Conservation (phyloP, 2,888 invertebrate genomes). For the Drosophila atripex region DNA sequence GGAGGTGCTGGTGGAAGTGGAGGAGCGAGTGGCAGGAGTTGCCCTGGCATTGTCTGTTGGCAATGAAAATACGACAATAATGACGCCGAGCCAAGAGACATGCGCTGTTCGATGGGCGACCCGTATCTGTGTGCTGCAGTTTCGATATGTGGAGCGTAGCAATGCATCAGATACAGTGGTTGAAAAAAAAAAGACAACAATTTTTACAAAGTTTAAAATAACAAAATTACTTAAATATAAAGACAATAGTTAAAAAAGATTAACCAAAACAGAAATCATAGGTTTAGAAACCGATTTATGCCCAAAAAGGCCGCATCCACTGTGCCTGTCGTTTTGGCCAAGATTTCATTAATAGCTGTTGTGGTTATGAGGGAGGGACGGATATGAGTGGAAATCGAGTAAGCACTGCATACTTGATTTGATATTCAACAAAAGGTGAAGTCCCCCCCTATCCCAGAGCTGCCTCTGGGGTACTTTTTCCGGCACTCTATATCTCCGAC, state of each 20-base stretch:
- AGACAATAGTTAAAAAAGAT: too few species aligned
- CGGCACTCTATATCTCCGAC: background rate
- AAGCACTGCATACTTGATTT: constrained; percentile 54
- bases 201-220: too few species aligned
- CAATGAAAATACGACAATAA: constrained; percentile 74
- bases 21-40: constrained; percentile 43
- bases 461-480: constrained; percentile 2
- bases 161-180: constrained; percentile 16
- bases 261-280: too few species aligned
- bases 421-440: constrained; percentile 49
- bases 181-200: background rate
- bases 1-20: constrained; percentile 27
- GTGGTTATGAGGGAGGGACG: constrained; percentile 45
- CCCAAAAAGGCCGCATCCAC: background rate
- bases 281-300: too few species aligned
- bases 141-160: constrained; percentile 8
- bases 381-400: constrained; percentile 5
- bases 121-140: constrained; percentile 16
- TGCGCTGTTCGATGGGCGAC: constrained; percentile 62
- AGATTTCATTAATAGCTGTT: constrained; percentile 74
- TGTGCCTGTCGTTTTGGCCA: constrained; percentile 61
- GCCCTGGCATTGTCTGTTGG: constrained; percentile 80
- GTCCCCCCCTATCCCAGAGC: background rate
- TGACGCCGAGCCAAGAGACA: constrained; percentile 55
- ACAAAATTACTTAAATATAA: too few species aligned